Conservation (phyloP, 2,797 vertebrate genomes). For the Catharus ustulatus region DNA sequence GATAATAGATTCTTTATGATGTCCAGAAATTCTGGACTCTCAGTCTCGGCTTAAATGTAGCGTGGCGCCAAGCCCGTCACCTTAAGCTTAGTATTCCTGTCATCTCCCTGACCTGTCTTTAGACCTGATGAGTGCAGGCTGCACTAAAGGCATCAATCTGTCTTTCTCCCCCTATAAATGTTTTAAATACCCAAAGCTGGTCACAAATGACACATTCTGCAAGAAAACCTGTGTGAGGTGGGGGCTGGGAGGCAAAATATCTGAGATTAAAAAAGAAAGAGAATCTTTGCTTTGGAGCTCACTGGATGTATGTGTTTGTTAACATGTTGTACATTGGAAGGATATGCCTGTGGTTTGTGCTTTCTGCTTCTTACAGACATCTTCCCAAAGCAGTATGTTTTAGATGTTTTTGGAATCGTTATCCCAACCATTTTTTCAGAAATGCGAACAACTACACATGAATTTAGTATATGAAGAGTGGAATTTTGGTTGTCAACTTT, state of each 20-base stretch:
- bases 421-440: background rate
- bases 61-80: constrained; percentile 75
- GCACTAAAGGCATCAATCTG: constrained; percentile 77
- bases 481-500: background rate
- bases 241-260: background rate
- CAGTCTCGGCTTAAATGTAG: constrained; percentile 76
- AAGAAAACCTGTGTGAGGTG: constrained; percentile 23
- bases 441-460: background rate
- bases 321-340: background rate
- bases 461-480: background rate
- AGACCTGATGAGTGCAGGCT: constrained; percentile 72
- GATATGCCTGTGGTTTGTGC: background rate
- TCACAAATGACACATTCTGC: constrained; percentile 63
- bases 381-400: background rate
- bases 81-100: constrained; percentile 73
- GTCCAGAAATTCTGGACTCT: constrained; percentile 80
- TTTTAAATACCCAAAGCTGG: constrained; percentile 74
- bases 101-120: constrained; percentile 76
- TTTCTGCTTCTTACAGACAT: background rate
- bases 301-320: background rate
- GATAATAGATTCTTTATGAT: constrained; percentile 83
- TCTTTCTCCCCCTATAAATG: constrained; percentile 71
- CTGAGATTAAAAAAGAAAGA: background rate
- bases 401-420: background rate
- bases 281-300: background rate